Conservation (phyloP, 1,140 invertebrate species). For the Zaprionus nigranus region DNA sequence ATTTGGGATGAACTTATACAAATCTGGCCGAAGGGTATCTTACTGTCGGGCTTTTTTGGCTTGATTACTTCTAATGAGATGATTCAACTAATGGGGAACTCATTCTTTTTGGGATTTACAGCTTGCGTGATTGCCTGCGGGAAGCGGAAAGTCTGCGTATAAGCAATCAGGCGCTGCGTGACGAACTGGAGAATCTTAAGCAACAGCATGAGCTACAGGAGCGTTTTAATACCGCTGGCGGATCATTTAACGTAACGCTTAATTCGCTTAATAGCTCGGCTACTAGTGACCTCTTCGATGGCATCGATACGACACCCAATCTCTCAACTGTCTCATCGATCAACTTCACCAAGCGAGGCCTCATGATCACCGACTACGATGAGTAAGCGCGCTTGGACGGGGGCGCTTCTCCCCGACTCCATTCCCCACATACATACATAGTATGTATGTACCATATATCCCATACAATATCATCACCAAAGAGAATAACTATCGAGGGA, state of each 20-base stretch:
- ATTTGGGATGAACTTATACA: no score
- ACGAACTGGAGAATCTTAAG: slow-evolving; percentile 69
- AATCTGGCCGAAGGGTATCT: no score
- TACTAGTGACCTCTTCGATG: slow-evolving; percentile 72
- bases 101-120: slow-evolving; percentile 60
- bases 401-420: no score
- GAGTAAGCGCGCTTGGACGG: slow-evolving; percentile 50
- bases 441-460: no score
- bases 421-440: no score
- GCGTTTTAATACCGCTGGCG: slow-evolving; percentile 54
- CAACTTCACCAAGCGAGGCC: slow-evolving; percentile 75
- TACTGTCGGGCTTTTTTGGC: no score
- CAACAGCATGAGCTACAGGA: slow-evolving; percentile 67
- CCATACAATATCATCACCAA: background rate
- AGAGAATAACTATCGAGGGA: background rate
- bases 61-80: background rate
- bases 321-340: slow-evolving; percentile 62
- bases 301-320: slow-evolving; percentile 62
- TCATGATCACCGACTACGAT: slow-evolving; percentile 76
- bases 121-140: slow-evolving; percentile 74
- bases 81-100: background rate
- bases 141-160: slow-evolving; percentile 74
- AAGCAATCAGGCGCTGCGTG: slow-evolving; percentile 75
- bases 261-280: slow-evolving; percentile 73
- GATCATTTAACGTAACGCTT: slow-evolving; percentile 70